phyloP scores from a whole-genome alignment of 2,797 vertebrate genomes.

The Molossus alvarezi region DNA sequence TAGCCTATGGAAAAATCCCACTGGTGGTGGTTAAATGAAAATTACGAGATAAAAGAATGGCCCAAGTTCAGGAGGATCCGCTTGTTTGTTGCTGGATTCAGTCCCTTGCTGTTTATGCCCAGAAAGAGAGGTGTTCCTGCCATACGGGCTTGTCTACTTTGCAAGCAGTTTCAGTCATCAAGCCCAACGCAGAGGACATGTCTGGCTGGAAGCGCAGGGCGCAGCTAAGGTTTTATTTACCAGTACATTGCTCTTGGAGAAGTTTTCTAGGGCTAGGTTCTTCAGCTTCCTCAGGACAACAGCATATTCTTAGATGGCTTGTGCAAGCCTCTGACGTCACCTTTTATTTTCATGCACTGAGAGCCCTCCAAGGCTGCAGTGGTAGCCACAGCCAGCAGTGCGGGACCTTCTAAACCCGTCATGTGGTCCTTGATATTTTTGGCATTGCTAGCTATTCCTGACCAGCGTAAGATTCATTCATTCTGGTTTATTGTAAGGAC shows the following conservation, averaged over 20 bases:
- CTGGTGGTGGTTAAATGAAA: not conserved
- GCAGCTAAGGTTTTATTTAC: constrained; percentile 63
- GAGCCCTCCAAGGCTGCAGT: constrained; percentile 4
- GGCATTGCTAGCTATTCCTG: not conserved
- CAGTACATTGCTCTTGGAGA: not conserved
- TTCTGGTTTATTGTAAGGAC: constrained; percentile 37
- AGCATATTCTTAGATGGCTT: constrained; percentile 31
- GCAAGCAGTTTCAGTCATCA: constrained; percentile 20
- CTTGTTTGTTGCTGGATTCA: not conserved
- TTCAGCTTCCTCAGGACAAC: not conserved
- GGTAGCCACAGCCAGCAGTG: fast-evolving
- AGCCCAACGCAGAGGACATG: not conserved
- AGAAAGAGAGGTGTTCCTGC: not conserved
- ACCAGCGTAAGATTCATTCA: constrained; percentile 34
- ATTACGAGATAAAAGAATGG: not conserved
- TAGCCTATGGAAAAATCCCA: not conserved
- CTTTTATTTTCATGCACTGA: constrained; percentile 39
- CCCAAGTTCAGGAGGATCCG: not conserved
- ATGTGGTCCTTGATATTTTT: constrained; percentile 43
- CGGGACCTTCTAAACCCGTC: not conserved
- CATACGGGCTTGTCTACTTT: not conserved
- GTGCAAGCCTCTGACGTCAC: constrained; percentile 64
- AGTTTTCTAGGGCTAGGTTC: constrained; percentile 45
- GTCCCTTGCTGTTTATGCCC: not conserved
- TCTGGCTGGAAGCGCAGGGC: constrained; percentile 1